These are phyloP conservation scores for Perithous albicinctus DNA, from an alignment of 2,888 invertebrate species.

Conservation along the genomic window DNA sequence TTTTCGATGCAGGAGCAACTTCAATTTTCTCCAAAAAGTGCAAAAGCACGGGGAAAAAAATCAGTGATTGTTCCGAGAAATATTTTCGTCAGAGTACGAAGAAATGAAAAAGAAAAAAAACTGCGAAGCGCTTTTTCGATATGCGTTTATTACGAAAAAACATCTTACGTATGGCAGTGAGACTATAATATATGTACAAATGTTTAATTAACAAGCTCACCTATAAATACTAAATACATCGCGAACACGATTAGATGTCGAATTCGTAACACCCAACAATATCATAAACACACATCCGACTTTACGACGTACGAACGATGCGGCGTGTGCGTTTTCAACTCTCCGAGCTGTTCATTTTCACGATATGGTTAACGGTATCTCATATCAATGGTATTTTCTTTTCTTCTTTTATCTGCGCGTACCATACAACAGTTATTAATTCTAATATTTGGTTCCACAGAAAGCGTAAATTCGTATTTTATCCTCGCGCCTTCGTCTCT, in stretches of 20 bases:
- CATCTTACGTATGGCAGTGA: constrained; percentile 69
- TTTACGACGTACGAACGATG: constrained; percentile 37
- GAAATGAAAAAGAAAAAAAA: not conserved
- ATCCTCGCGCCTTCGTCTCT: constrained; percentile 62
- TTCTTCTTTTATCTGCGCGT: not conserved
- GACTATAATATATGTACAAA: constrained; percentile 62
- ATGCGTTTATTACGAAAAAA: constrained; percentile 61
- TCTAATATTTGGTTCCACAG: constrained; percentile 68
- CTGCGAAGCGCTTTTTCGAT: constrained; percentile 1
- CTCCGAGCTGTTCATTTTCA: constrained; percentile 41
- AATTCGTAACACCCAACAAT: constrained; percentile 39
- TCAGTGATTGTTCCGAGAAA: not conserved
- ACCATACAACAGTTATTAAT: constrained; percentile 35
- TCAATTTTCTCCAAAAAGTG: no score
- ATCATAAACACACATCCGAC: constrained; percentile 43
- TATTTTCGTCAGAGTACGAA: not conserved
- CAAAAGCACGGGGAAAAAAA: no score
- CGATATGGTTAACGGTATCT: constrained; percentile 57
- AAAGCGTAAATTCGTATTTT: constrained; percentile 48
- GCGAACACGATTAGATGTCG: constrained; percentile 32
- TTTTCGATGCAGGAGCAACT: no score
- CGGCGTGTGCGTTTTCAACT: constrained; percentile 57
- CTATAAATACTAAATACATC: constrained; percentile 61
- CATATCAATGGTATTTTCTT: constrained; percentile 26
- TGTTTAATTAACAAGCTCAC: constrained; percentile 54